A percentile compares a stretch with the other conserved stretches of the same genome.
Conservation (phyloP, 1,140 invertebrate genomes). For the Lepidurus packardi region DNA sequence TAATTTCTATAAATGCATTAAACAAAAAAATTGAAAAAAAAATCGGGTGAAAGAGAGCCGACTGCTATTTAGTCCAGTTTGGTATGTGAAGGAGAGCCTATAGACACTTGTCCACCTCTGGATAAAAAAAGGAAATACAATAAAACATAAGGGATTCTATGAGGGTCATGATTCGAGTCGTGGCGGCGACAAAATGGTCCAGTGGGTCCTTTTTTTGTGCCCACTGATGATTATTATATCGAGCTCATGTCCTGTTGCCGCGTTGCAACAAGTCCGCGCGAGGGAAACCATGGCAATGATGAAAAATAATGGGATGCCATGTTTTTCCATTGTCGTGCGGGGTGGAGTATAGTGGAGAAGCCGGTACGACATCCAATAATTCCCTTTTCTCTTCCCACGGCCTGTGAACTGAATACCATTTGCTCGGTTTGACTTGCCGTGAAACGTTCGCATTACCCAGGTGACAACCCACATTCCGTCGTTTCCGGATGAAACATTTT, state of each 20-base stretch:
- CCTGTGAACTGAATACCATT: constrained; percentile 6
- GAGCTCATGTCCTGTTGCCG: neutral
- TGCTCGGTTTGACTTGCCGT: neutral
- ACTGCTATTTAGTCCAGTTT: neutral
- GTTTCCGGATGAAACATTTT: neutral
- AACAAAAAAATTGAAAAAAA: neutral
- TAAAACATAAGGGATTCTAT: neutral
- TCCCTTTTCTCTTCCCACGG: constrained; percentile 14
- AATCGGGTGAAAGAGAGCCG: neutral
- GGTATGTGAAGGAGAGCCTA: neutral
- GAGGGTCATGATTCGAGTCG: neutral
- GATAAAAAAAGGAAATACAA: neutral
- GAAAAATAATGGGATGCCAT: neutral
- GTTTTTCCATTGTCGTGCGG: neutral
- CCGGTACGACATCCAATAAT: neutral
- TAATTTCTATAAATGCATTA: too few species aligned
- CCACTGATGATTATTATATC: neutral
- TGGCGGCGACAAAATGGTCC: neutral
- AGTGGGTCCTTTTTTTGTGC: neutral
- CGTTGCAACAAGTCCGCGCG: neutral
- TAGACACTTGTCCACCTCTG: neutral
- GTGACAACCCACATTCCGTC: neutral
- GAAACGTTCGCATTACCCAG: neutral
- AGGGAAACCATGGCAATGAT: too few species aligned
- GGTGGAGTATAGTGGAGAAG: too few species aligned